These are phyloP conservation scores for Chalcosyrphus nemorum DNA, from an alignment of 2,888 invertebrate genomes.

Conservation along the genomic window DNA sequence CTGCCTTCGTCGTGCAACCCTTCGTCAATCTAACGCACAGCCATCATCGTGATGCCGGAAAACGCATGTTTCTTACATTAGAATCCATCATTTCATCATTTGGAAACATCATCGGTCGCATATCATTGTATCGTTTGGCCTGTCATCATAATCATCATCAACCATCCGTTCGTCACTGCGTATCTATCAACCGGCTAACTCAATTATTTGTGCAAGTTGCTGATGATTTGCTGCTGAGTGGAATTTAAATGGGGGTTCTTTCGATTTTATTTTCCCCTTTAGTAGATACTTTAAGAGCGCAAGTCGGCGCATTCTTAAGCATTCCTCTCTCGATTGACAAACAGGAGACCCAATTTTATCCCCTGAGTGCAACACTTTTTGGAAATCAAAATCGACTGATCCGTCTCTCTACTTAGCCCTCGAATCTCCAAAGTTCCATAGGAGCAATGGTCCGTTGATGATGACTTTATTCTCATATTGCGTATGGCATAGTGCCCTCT, in stretches of 20 bases:
- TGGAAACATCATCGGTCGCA: conserved; percentile 45
- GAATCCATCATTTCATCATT: conserved; percentile 66
- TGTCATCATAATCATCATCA: conserved; percentile 68
- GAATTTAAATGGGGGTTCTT: not conserved
- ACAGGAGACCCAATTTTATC: not conserved
- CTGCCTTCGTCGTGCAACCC: not conserved
- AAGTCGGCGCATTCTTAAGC: conserved; percentile 6
- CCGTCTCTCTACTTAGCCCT: not conserved
- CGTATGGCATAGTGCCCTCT: conserved; percentile 46
- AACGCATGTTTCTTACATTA: conserved; percentile 65
- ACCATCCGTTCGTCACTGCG: not conserved
- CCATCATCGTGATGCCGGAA: conserved; percentile 41
- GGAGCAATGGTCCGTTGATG: conserved; percentile 37
- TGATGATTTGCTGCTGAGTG: conserved; percentile 54
- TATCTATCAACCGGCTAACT: conserved; percentile 50
- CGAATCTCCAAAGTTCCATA: not conserved
- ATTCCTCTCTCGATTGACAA: conserved; percentile 18
- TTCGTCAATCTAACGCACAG: conserved; percentile 15
- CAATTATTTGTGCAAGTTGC: conserved; percentile 57
- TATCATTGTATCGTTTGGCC: conserved; percentile 45
- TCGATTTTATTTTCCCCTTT: no score
- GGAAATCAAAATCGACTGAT: conserved; percentile 40
- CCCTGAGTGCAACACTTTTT: conserved; percentile 23
- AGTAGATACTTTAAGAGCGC: conserved; percentile 14
- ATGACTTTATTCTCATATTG: conserved; percentile 57